Evolutionary conservation across 92 coral and sea anemone genomes (phyloP).

Genomic region (Metridium senile): DNA sequence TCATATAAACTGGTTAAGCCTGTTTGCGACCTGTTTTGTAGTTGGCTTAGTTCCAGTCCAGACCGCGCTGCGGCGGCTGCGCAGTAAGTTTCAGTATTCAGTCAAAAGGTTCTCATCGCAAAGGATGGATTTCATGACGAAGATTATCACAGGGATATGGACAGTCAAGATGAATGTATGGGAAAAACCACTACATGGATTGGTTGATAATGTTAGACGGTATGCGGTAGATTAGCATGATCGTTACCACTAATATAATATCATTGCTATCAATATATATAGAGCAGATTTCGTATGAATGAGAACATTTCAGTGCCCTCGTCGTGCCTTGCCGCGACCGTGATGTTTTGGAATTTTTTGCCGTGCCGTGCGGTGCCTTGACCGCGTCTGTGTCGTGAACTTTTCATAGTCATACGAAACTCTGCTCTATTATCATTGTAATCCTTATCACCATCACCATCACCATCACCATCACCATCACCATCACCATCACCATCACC

Average conservation of each 20-base stretch:
- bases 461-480: neutral
- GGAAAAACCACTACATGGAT: constrained; percentile 19
- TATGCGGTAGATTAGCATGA: neutral
- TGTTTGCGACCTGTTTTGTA: constrained; percentile 36
- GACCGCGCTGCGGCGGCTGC: constrained; percentile 4
- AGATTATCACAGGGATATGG: constrained; percentile 25
- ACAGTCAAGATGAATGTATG: constrained; percentile 24
- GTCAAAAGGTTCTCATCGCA: neutral
- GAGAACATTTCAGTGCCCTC: too few species aligned
- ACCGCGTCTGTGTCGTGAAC: too few species aligned
- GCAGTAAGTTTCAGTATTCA: neutral
- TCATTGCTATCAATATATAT: too few species aligned
- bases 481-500: neutral
- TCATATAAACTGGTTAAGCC: constrained; percentile 38
- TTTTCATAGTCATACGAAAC: too few species aligned
- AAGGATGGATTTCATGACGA: constrained; percentile 5
- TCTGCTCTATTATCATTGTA: too few species aligned
- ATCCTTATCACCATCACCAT: too few species aligned
- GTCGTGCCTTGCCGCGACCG: too few species aligned
- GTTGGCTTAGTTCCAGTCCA: constrained; percentile 24
- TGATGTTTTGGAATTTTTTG: too few species aligned
- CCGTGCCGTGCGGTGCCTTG: too few species aligned
- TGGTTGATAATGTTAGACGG: constrained; percentile 32
- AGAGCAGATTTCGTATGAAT: too few species aligned
- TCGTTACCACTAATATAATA: too few species aligned